A percentile compares a stretch with the other conserved stretches of the same genome.
These are phyloP conservation scores for Nymphicus hollandicus DNA, from an alignment of 2,113 vertebrate genomes.

Conservation along the genomic window DNA sequence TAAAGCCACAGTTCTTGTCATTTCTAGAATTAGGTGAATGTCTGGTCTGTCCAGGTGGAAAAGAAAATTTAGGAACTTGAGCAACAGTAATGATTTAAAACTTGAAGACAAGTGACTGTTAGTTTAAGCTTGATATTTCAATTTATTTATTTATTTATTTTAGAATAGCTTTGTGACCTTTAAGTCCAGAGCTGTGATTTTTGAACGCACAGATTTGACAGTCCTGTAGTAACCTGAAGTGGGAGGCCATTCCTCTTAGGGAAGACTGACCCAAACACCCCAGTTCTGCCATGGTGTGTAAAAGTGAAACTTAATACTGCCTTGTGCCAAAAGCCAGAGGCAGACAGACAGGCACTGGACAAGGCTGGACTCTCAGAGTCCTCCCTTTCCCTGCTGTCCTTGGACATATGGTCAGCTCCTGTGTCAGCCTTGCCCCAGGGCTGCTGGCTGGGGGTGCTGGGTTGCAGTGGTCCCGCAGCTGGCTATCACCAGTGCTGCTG, in stretches of 20 bases:
- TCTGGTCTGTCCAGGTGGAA: not conserved
- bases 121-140: not conserved
- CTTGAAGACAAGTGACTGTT: not conserved
- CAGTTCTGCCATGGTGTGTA: fast-evolving
- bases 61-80: not conserved
- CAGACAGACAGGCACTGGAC: not conserved
- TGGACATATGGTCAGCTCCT: not conserved
- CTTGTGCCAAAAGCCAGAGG: not conserved
- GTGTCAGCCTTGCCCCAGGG: not conserved
- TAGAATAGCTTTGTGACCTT: not conserved
- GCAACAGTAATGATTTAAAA: not conserved
- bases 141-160: not conserved
- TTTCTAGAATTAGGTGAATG: not conserved
- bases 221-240: not conserved
- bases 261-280: not conserved
- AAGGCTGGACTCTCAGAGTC: not conserved
- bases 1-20: not conserved
- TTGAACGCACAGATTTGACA: not conserved
- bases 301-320: not conserved
- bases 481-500: conserved; percentile 18
- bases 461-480: not conserved
- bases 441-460: not conserved
- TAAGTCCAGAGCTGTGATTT: not conserved
- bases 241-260: not conserved
- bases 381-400: not conserved